phyloP scores from a whole-genome alignment of 2,113 vertebrate species.

The Silurus asotus region DNA sequence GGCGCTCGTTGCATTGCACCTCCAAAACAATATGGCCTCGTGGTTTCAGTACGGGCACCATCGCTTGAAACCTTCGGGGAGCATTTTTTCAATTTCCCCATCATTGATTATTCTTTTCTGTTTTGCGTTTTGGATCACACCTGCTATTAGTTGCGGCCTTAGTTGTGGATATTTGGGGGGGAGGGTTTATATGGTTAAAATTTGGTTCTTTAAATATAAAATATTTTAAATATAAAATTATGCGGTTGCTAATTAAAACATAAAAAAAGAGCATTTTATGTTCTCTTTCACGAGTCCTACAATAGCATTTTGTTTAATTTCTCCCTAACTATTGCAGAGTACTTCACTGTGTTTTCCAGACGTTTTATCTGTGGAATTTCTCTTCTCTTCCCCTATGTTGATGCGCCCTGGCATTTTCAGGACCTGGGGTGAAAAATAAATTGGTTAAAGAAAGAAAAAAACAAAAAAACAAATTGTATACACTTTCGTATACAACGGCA shows the following conservation, averaged over 20 bases:
- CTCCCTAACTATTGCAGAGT: slow-evolving; percentile 29
- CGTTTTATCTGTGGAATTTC: slow-evolving; percentile 65
- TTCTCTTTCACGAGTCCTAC: background rate
- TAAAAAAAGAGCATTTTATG: background rate
- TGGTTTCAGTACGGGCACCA: background rate
- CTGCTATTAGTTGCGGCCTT: background rate
- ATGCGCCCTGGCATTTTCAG: slow-evolving; percentile 70
- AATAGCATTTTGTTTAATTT: background rate
- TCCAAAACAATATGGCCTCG: background rate
- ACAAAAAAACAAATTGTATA: slow-evolving; percentile 12
- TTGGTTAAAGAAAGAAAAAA: slow-evolving; percentile 47
- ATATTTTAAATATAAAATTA: background rate
- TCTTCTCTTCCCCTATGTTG: slow-evolving; percentile 64
- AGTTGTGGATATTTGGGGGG: background rate
- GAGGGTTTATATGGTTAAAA: background rate
- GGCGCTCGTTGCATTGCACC: background rate
- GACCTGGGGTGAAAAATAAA: slow-evolving; percentile 65
- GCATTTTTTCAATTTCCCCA: slow-evolving; percentile 48
- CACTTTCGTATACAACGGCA: slow-evolving; percentile 40
- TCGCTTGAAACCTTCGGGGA: slow-evolving; percentile 33
- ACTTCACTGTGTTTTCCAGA: slow-evolving; percentile 41
- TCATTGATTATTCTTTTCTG: background rate
- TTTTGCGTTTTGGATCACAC: slow-evolving; percentile 3
- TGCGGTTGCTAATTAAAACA: background rate
- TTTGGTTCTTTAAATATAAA: background rate